Conservation (phyloP, 2,113 vertebrate species). For the Peromyscus californicus region DNA sequence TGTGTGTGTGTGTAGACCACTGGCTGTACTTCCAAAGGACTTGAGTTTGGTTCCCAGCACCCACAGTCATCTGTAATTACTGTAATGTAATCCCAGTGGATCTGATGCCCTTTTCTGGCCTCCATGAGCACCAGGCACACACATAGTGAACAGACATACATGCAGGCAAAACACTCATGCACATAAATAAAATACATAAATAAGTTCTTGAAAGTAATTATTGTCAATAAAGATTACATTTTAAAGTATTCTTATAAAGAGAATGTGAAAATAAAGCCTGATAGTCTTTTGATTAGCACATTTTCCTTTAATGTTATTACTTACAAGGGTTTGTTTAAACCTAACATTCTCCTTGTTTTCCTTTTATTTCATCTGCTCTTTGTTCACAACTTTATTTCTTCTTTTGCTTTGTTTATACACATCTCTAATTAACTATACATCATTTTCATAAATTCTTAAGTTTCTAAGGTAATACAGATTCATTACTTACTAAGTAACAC, state of each 20-base stretch:
- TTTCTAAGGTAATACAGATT: neutral
- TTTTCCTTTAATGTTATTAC: neutral
- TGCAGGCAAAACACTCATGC: neutral
- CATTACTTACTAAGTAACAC: neutral
- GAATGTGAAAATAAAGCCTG: neutral
- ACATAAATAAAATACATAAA: neutral
- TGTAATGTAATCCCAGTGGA: neutral
- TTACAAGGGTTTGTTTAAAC: neutral
- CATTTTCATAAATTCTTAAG: neutral
- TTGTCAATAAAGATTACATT: neutral
- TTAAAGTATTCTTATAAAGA: neutral
- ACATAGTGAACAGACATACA: neutral
- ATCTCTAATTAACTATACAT: neutral
- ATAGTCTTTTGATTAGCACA: slow-evolving; percentile 37
- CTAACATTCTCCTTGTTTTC: neutral
- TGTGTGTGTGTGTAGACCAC: neutral
- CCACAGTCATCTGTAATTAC: neutral
- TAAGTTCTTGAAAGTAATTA: neutral
- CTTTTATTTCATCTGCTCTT: neutral
- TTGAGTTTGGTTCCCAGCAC: neutral
- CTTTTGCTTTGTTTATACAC: neutral
- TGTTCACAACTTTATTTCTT: neutral
- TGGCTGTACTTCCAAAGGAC: neutral
- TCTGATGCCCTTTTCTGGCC: neutral
- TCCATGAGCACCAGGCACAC: neutral